Percentiles rank a stretch among this genome's conserved stretches.
These are phyloP conservation scores for Philonicus albiceps DNA, from an alignment of 2,888 invertebrate species.

Conservation along the genomic window DNA sequence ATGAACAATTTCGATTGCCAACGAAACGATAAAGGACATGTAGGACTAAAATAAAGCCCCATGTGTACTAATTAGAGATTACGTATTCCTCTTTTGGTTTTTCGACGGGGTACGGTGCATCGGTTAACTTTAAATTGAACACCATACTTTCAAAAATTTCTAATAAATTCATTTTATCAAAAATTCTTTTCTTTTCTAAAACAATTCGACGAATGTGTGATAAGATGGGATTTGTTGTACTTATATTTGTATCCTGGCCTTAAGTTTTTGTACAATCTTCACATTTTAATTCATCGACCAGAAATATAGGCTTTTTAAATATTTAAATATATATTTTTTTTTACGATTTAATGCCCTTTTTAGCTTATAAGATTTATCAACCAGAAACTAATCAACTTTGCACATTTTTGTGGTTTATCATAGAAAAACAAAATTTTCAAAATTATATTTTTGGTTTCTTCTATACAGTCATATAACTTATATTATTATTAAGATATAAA, in stretches of 20 bases:
- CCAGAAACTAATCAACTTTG: background rate
- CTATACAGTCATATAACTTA: too few species aligned
- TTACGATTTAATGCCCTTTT: background rate
- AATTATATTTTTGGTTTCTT: too few species aligned
- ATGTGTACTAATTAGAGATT: background rate
- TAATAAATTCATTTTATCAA: background rate
- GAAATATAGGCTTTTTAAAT: background rate
- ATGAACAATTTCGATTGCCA: conserved; percentile 7
- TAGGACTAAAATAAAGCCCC: background rate
- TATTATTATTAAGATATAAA: background rate
- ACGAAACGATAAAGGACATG: background rate
- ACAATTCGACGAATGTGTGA: conserved; percentile 20
- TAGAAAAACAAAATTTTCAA: too few species aligned
- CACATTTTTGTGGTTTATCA: background rate
- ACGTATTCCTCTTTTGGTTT: background rate
- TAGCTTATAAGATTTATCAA: background rate
- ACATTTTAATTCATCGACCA: background rate
- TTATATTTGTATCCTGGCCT: background rate
- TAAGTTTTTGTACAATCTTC: background rate
- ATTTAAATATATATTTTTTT: too few species aligned
- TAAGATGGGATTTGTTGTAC: conserved; percentile 29
- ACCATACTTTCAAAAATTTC: background rate
- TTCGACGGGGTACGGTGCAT: conserved; percentile 30
- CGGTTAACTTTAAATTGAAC: background rate
- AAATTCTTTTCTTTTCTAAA: background rate